Base-by-base conservation (phyloP, 2,888 invertebrate species). In the Yponomeuta plumbellus region DNA sequence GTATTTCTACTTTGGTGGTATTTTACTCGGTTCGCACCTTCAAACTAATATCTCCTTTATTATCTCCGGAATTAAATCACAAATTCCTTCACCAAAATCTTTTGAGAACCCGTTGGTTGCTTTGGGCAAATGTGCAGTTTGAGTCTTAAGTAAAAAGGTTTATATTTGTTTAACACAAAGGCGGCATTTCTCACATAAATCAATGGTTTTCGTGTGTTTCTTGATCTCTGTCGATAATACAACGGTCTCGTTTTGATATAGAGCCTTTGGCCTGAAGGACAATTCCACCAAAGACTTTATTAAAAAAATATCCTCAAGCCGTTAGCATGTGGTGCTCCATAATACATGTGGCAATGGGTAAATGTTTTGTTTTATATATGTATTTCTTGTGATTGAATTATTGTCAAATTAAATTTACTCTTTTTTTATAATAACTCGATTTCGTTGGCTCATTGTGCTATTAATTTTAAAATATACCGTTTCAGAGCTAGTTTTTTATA, bases 1-100 rank as follows among this genome's bases (percentile, higher is more conserved):
- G 80, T 86, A 82, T 82, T 52, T 86, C 88, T 82, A 83, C 88
- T 87, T 86, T 79, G 88, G 88, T 88, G 88, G 88, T 77, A 78
- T 73, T 71, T 79, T 75, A 75, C 64, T 63, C 63, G 4, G 57
- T 8, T 1, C 11, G 2, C 44, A 52, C 44, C 44, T 52, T 17
- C 17, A 52, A 52, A 17, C 44, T 17, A 52, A 52, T 52, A 4
- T 52, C 13, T 52, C 44, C 69, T 62, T n/a, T 70, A 65, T 11
- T 10, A 26, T 61, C 4, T 62, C 11, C 23, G 13, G 6, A 4
- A 40, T 67, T 67, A 64, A 26, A 56, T 66, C 44, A 61, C 10
- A 52, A 69, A 66, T 56, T 64, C 61, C 21, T n/a, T 11, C 23
- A 20, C 0, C 39, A 20, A 13, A 13, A 20, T 40, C 13, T 26